Base-by-base conservation (phyloP, 2,113 vertebrate genomes). In the Menura novaehollandiae region DNA sequence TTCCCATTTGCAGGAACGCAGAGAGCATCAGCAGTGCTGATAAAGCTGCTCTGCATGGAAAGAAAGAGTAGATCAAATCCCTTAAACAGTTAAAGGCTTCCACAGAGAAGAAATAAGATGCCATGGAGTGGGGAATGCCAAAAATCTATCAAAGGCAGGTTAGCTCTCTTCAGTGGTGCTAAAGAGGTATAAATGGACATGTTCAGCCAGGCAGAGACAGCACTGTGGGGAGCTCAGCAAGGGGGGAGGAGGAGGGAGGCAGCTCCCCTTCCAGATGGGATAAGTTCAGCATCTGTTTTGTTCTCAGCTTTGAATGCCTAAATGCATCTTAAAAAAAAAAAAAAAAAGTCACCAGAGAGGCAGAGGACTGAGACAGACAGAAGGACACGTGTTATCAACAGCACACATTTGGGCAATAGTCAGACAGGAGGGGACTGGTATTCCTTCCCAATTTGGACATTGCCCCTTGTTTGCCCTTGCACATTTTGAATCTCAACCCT, bases 181-280 rank as follows among this genome's bases (percentile, higher is more conserved):
- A 84, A 89, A 81, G 33, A 85, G 86, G 77, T 84, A 86, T 43
- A 95, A 96, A 94, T 85, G 86, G 67, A 72, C 71, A 59, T 10
- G 76, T 74, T 92, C 91, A 90, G 71, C 63, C 93, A 95, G 85
- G 95, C 93, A 95, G 89, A 95, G 59, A 56, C 23, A 55, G 67
- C 77, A 4, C 93, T 10, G 72, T 30, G 56, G 83, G 59, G 44
- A 94, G 35, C 37, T 84, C 86, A 46, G 14, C 5, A 2, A 76
- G 66, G 16, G 39, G 78, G 67, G 23, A 49, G 23, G 72, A 85
- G 75, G 53, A 81, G 66, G 35, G 75, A 95, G 27, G 78, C 83
- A 88, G 85, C 78, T 95, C 86, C 60, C 76, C 81, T 95, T 96
- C 83, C 94, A 96, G 91, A 97, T 59, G 79, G 89, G 87, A 89